phyloP scores from a whole-genome alignment of 2,888 invertebrate genomes.

The Blera fallax region DNA sequence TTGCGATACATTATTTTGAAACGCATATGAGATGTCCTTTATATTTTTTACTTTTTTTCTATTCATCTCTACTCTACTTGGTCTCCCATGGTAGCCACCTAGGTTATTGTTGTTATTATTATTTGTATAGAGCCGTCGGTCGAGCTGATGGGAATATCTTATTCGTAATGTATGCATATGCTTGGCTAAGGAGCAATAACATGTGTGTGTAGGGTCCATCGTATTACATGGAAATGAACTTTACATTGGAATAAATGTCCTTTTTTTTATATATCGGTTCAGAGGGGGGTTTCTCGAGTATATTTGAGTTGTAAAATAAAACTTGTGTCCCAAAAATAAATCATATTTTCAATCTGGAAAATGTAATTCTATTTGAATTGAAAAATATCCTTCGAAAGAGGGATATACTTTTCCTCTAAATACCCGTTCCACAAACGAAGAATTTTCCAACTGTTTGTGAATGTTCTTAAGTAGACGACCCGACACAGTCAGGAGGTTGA shows the following conservation, averaged over 20 bases:
- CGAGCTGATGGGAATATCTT: slow-evolving; percentile 52
- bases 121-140: background rate
- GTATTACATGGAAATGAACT: slow-evolving; percentile 46
- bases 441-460: slow-evolving; percentile 26
- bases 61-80: slow-evolving; percentile 21
- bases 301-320: slow-evolving; percentile 15
- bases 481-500: background rate
- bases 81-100: slow-evolving; percentile 15
- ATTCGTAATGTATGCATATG: slow-evolving; percentile 19
- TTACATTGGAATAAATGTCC: slow-evolving; percentile 37
- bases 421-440: background rate
- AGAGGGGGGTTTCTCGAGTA: background rate
- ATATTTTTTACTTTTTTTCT: too few species aligned
- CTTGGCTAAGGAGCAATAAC: background rate
- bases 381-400: slow-evolving; percentile 45
- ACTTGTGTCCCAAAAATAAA: slow-evolving; percentile 56
- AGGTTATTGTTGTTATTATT: slow-evolving; percentile 59
- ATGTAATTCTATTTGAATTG: slow-evolving; percentile 60
- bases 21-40: slow-evolving; percentile 56
- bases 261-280: slow-evolving; percentile 8
- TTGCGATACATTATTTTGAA: slow-evolving; percentile 62
- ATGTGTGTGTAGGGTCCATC: slow-evolving; percentile 2
- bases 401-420: slow-evolving; percentile 24
- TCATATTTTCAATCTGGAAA: slow-evolving; percentile 68
- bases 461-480: background rate